Evolutionary conservation across 2,797 vertebrate genomes (phyloP).

Genomic region (Muscicapa comitata): DNA sequence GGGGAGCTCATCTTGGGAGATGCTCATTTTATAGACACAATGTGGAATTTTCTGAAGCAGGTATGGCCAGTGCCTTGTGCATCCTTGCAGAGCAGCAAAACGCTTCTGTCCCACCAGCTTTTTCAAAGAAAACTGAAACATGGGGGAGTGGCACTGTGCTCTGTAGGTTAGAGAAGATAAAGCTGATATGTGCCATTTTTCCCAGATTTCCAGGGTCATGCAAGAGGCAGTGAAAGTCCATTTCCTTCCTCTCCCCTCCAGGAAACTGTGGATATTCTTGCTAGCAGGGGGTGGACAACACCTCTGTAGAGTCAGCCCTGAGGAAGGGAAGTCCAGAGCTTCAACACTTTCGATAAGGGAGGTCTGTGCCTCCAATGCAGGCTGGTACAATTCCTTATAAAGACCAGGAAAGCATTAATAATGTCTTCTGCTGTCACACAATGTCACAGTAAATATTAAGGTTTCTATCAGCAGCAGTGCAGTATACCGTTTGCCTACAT

Average conservation of each 20-base stretch:
- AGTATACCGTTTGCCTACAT: neutral
- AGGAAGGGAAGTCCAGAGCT: neutral
- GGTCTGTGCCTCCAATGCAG: neutral
- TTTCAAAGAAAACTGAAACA: neutral
- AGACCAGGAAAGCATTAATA: neutral
- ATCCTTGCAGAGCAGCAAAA: neutral
- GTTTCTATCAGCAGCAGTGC: neutral
- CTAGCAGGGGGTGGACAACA: neutral
- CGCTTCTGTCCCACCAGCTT: neutral
- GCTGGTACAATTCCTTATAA: neutral
- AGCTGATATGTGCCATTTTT: neutral
- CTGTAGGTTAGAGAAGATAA: neutral
- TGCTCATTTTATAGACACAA: conserved; percentile 25
- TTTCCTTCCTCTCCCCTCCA: neutral
- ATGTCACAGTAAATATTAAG: neutral
- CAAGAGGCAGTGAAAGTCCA: neutral
- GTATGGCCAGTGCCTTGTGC: neutral
- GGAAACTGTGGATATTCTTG: neutral
- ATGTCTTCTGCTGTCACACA: neutral
- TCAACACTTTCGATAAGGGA: neutral
- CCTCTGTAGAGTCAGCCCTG: neutral
- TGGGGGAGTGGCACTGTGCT: neutral
- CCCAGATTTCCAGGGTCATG: neutral
- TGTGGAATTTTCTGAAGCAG: conserved; percentile 43
- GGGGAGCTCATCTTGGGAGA: conserved; percentile 32